Percentiles rank a stretch among this genome's conserved stretches.
These are phyloP conservation scores for Pammene aurita DNA, from an alignment of 2,888 invertebrate species.

Conservation along the genomic window DNA sequence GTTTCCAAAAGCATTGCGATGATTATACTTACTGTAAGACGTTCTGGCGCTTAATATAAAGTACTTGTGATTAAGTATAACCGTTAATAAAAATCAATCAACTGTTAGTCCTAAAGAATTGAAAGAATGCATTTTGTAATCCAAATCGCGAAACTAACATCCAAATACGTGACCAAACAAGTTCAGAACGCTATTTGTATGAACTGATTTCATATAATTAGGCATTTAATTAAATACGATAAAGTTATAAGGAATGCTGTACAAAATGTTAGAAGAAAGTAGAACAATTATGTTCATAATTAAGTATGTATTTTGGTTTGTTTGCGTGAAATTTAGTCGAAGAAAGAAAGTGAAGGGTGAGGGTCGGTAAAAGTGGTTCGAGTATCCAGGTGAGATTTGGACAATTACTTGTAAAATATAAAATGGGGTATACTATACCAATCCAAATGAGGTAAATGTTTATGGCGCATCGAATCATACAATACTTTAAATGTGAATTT, in stretches of 20 bases:
- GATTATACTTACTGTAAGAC: too few species aligned
- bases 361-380: conserved; percentile 19
- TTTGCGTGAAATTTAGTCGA: conserved; percentile 28
- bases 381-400: not conserved
- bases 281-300: conserved; percentile 17
- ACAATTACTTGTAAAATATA: not conserved
- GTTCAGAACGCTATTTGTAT: not conserved
- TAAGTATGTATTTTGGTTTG: conserved; percentile 1
- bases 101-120: conserved; percentile 16
- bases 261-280: conserved; percentile 19
- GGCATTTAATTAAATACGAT: conserved; percentile 8
- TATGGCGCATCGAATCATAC: not conserved
- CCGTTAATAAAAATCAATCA: not conserved
- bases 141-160: conserved; percentile 2
- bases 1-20: too few species aligned
- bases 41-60: too few species aligned
- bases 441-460: too few species aligned
- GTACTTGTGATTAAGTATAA: not conserved
- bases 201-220: not conserved
- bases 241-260: conserved; percentile 26
- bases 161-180: conserved; percentile 13
- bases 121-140: conserved; percentile 17
- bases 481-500: too few species aligned
- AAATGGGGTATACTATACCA: too few species aligned
- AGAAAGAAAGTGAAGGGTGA: conserved; percentile 29